Evolutionary conservation across 2,888 invertebrate genomes (phyloP), one percentile per base, ranked within the genome.

Genomic region (Eustalomyia histrio): DNA sequence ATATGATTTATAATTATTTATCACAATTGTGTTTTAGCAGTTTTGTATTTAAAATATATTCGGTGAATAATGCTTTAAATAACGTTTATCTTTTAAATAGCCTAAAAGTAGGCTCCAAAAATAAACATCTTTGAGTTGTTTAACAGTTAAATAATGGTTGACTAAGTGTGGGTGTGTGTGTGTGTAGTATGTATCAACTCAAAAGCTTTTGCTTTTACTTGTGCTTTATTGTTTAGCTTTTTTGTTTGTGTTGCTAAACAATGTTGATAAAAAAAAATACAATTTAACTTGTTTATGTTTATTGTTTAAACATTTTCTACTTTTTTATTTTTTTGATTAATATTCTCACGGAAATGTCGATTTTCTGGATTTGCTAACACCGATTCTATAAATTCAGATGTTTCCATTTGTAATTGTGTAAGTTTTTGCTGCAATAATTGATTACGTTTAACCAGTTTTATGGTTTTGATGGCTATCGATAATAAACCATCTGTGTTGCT

Each of bases 391-490:
- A 94, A 94, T 76, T 93, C 92, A 4, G 92, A 91, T 0, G 94
- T 94, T 89, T 94, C 94, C 76, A 92, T 90, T 85, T 93, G 93
- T 47, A 94, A 86, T 33, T 92, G 92, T 7, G 92, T 91, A 73
- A 94, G 91, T 84, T 93, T 93, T 79, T 92, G 91, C 84, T 94
- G 94, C 75, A 94, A 91, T 53, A 93, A 85, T 80, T 91, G 92
- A 88, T 94, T 94, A 82, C 92, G 92, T 80, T 93, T 92, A 91
- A 94, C 92, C 21, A 94, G 89, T 12, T 92, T 92, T 52, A 94
- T 92, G 0, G 94, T 94, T 86, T 93, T 93, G 88, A 93, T 91
- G 5, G 94, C 94, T 7, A 94, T 92, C 68, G 93, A 92, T 33
- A 94, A 88, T 53, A 94, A 91, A 9, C 93, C 92, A 76, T 91